Percentiles rank a stretch among this genome's conserved stretches.
Evolutionary conservation across 64 coral and sea anemone species (phyloP).

Genomic region (Cladopsammia gracilis): DNA sequence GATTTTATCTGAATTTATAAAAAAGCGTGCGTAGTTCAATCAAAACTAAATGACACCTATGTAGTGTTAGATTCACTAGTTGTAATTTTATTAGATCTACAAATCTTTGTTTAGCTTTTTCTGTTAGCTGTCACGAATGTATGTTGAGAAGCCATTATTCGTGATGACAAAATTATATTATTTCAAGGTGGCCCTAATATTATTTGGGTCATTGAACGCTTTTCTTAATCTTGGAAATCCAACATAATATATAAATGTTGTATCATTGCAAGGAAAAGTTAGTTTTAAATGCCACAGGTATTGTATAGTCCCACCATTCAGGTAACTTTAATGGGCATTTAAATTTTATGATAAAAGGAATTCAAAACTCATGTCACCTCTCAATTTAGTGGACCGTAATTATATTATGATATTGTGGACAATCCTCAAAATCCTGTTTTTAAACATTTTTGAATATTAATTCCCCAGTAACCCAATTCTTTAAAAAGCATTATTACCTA

Average conservation of each 20-base stretch:
- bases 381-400: not conserved
- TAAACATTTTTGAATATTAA: not conserved
- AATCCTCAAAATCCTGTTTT: not conserved
- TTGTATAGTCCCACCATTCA: not conserved
- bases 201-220: not conserved
- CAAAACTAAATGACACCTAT: no score
- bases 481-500: not conserved
- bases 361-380: not conserved
- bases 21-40: not conserved
- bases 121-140: not conserved
- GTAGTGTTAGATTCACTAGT: not conserved
- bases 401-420: constrained; percentile 13
- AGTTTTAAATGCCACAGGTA: not conserved
- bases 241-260: not conserved
- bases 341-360: not conserved
- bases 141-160: not conserved
- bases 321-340: not conserved
- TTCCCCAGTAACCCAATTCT: not conserved
- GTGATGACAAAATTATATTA: not conserved
- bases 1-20: constrained; percentile 1
- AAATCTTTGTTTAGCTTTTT: not conserved
- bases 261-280: not conserved
- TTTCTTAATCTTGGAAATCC: constrained; percentile 7
- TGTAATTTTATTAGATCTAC: not conserved
- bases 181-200: not conserved